These are phyloP conservation scores for Oxycera nigricornis DNA, from an alignment of 2,888 invertebrate genomes.

Conservation along the genomic window DNA sequence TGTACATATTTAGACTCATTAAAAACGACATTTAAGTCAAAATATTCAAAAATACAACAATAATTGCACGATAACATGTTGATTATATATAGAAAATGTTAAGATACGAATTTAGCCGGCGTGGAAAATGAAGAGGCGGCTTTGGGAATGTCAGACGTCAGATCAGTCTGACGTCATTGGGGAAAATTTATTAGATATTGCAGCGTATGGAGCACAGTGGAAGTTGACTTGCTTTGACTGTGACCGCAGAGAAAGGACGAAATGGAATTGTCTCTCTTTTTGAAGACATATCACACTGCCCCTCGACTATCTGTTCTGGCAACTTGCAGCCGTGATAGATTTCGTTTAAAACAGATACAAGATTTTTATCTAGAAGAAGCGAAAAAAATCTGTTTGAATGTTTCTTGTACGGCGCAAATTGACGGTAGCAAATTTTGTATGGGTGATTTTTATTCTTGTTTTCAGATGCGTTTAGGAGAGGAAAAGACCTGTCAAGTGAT, in stretches of 20 bases:
- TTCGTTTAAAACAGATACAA: too few relatives aligned
- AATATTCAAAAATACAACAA: conserved; percentile 6
- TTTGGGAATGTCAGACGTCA: conserved; percentile 24
- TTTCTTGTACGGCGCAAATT: neutral
- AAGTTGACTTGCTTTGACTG: too few relatives aligned
- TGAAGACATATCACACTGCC: neutral
- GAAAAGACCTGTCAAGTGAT: neutral
- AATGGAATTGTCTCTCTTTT: neutral
- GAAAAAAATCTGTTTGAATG: neutral
- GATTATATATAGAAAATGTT: neutral
- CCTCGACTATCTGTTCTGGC: neutral
- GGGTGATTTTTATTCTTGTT: too few relatives aligned
- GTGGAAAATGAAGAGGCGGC: conserved; percentile 18
- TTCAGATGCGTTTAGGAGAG: neutral
- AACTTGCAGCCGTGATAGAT: neutral
- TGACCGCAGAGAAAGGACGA: neutral
- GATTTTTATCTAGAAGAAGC: neutral
- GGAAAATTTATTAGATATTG: conserved; percentile 13
- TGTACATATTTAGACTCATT: neutral
- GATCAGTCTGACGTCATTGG: conserved; percentile 29
- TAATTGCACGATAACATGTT: neutral
- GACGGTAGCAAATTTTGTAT: neutral
- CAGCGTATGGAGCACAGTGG: neutral
- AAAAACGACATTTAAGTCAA: neutral
- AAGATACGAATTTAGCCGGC: neutral